phyloP scores from a whole-genome alignment of 2,888 invertebrate species.

The Rhamnusium bicolor region DNA sequence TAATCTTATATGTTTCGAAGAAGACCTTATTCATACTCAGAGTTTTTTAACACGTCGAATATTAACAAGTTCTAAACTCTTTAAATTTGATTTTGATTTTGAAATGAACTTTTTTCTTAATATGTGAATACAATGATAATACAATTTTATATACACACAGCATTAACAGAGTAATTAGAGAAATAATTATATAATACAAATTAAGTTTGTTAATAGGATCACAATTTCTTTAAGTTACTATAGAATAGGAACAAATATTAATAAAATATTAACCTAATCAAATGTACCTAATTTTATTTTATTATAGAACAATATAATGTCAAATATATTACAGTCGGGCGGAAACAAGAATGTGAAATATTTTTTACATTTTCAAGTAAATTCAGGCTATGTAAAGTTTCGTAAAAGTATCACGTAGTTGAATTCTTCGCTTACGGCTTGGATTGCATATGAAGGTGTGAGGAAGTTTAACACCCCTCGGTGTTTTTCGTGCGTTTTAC shows the following conservation, averaged over 20 bases:
- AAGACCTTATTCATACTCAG: too few species aligned
- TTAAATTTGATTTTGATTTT: too few species aligned
- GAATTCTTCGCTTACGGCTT: conserved; percentile 38
- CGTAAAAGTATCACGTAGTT: conserved; percentile 47
- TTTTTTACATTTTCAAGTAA: conserved; percentile 34
- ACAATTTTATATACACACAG: too few species aligned
- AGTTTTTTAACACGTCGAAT: too few species aligned
- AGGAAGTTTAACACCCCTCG: conserved; percentile 49
- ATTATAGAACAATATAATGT: neutral
- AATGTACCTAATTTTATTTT: neutral
- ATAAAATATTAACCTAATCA: neutral
- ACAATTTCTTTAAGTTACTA: too few species aligned
- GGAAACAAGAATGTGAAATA: conserved; percentile 20
- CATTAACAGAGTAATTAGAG: too few species aligned
- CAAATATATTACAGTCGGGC: conserved; percentile 12
- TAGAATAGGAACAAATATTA: neutral
- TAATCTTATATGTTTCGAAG: too few species aligned
- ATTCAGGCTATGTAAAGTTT: conserved; percentile 35
- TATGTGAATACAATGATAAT: too few species aligned
- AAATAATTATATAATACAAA: too few species aligned
- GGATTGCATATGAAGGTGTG: conserved; percentile 48
- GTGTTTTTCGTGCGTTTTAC: conserved; percentile 54
- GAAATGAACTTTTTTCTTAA: too few species aligned
- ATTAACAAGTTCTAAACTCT: too few species aligned
- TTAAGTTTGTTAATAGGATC: too few species aligned